Base-by-base conservation (phyloP, 2,113 vertebrate species). In the Clarias batrachus region DNA sequence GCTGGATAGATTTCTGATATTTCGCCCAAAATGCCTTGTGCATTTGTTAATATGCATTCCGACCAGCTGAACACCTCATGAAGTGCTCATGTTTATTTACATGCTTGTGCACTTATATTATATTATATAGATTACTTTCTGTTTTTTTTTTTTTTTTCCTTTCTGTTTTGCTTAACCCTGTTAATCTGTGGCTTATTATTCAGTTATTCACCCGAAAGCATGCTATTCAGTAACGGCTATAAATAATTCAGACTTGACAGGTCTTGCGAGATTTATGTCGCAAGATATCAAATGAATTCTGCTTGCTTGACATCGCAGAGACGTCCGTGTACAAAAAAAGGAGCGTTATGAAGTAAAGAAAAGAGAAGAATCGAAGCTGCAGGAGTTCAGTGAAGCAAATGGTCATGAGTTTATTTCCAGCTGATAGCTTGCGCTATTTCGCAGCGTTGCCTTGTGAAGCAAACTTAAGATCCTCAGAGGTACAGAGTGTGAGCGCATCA, bases 371-470 rank as follows among this genome's bases (percentile, higher is more conserved):
- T 9, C 57, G 16, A 60, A 81, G 78, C 62, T 71, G 78, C 56
- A 52, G 65, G 30, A 27, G 16, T 54, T 25, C 56, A 16, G 17
- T 1, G 37, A 63, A 63, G 33, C 68, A 86, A 73, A 60, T 37
- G 66, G 33, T 37, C 56, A 60, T 54, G 56, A 17, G 85, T 82
- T 82, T 82, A 62, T 73, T 12, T 87, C 68, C 70, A 65, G 86
- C 80, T 82, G 86, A 87, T 41, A 66, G 74, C 57, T 41, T 19
- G 27, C 27, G 17, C 19, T 33, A 57, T 66, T 82, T 82, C 5
- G 37, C 59, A 87, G 41, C 25, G 68, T 56, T 52, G 25, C 33
- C 56, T 48, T 62, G 37, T 73, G 78, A 37, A 52, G 71, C 23
- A 80, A 0, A 3, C 13, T 68, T 68, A 86, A 81, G 54, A n/a